Conservation (phyloP, 2,888 invertebrate genomes). For the Ecliptopera silaceata region DNA sequence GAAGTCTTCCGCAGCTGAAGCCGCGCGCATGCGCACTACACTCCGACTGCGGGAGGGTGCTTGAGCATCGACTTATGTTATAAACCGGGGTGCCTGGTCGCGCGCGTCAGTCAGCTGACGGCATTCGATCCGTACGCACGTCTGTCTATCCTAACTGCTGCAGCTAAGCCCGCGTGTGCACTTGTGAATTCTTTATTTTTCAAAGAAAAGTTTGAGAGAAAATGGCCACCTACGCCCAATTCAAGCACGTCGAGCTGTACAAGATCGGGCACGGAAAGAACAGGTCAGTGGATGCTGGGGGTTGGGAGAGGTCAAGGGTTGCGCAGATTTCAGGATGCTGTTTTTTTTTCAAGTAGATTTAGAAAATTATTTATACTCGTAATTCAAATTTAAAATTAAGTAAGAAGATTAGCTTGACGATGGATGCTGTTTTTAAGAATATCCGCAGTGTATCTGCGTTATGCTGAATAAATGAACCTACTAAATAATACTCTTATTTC, state of each 20-base stretch:
- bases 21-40: slow-evolving; percentile 68
- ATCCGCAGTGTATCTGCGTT: not conserved
- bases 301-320: slow-evolving; percentile 39
- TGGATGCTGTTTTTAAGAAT: not conserved
- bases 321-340: slow-evolving; percentile 55
- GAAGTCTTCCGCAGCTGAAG: slow-evolving; percentile 42
- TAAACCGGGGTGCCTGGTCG: slow-evolving; percentile 69
- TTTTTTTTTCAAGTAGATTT: slow-evolving; percentile 6
- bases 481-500: too few relatives aligned
- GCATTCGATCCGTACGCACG: slow-evolving; percentile 60
- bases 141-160: slow-evolving; percentile 34
- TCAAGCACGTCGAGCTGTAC: slow-evolving; percentile 96
- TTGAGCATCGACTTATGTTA: slow-evolving; percentile 73
- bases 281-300: slow-evolving; percentile 83
- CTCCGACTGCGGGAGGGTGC: slow-evolving; percentile 69
- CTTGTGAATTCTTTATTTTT: slow-evolving; percentile 48
- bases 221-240: slow-evolving; percentile 96
- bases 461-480: too few relatives aligned
- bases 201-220: slow-evolving; percentile 49
- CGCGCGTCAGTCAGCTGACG: slow-evolving; percentile 82
- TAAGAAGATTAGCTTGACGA: not conserved
- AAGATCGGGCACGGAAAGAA: slow-evolving; percentile 97
- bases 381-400: not conserved
- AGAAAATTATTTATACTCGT: not conserved
- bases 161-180: slow-evolving; percentile 53